These are phyloP conservation scores for Ichneumon xanthorius DNA, from an alignment of 2,888 invertebrate species.

Conservation along the genomic window DNA sequence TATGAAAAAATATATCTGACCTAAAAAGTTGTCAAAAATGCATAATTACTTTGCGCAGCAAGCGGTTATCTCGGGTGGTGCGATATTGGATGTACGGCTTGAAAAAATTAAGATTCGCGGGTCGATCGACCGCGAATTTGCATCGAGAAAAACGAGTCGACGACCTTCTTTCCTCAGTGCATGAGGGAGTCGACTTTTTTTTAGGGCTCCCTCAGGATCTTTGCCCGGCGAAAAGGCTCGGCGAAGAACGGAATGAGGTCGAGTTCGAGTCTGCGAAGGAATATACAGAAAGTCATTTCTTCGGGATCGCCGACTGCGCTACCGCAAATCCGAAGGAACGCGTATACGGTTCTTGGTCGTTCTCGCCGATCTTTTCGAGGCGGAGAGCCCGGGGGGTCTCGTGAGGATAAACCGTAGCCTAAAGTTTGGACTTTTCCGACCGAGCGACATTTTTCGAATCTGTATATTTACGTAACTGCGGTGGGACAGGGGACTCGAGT, in stretches of 20 bases:
- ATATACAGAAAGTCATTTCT: neutral
- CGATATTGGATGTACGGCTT: neutral
- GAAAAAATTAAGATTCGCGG: too few relatives aligned
- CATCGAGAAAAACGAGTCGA: neutral
- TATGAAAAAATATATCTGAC: neutral
- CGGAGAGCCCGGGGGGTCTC: neutral
- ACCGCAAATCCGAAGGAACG: neutral
- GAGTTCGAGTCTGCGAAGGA: neutral
- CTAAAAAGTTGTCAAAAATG: neutral
- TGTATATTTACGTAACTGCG: constrained; percentile 41
- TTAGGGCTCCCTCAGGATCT: neutral
- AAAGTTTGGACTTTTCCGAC: constrained; percentile 30
- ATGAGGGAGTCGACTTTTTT: neutral
- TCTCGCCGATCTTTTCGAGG: neutral
- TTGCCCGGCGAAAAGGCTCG: constrained; percentile 6
- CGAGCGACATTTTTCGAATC: constrained; percentile 21
- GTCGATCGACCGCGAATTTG: neutral
- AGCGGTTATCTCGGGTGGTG: too few relatives aligned
- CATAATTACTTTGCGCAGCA: neutral
- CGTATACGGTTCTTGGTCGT: neutral
- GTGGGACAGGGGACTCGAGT: constrained; percentile 29
- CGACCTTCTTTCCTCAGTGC: neutral
- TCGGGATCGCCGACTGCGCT: neutral
- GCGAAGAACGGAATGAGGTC: neutral
- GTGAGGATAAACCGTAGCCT: neutral